Base-by-base conservation (phyloP, 1,140 invertebrate genomes). In the Bombus cullumanus region DNA sequence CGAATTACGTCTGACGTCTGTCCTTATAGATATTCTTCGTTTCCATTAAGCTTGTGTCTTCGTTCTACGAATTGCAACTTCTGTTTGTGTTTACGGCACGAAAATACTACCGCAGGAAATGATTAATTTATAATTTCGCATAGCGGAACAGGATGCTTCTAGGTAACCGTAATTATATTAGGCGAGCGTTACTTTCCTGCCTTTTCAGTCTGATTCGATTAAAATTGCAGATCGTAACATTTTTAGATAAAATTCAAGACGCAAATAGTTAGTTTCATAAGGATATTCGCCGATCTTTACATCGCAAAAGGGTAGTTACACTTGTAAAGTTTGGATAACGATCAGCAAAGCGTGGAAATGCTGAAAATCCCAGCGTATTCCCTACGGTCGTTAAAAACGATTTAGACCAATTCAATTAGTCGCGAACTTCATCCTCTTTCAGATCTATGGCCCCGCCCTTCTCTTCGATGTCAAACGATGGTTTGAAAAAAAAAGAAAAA, bases 331-430 rank as follows among this genome's bases (percentile, higher is more conserved):
- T 73, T 39, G 41, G 12, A 53, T 53, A 74, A 74, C 73, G 53
- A 31, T 25, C 41, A n/a, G 41, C 53, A 31, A 28, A 59, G 34
- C 57, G 31, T 18, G 6, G 13, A 25, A 31, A 59, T 37, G 25
- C 37, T 22, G 47, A 53, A 53, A 59, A 59, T 59, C 18, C 47
- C 5, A 53, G 41, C 6, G 28, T 8, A 31, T 31, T 43, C 9
- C 39, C n/a, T 2, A 31, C 62, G 5, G 39, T 39, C 37, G 39
- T 43, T 64, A 6, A 31, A 41, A 78, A 41, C 37, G 76, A 39
- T 39, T 31, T 64, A 25, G 9, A 57, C n/a, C 53, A 53, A 82
- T 73, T 72, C n/a, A 82, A 82, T 81, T 81, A 72, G 43, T 81
- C 68, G 28, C 43, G 12, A 31, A 34, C 18, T 41, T 22, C 25